Base-by-base conservation (phyloP, 37 sponge, comb jelly and placozoan genomes). In the Diacarnus erythraeanus region DNA sequence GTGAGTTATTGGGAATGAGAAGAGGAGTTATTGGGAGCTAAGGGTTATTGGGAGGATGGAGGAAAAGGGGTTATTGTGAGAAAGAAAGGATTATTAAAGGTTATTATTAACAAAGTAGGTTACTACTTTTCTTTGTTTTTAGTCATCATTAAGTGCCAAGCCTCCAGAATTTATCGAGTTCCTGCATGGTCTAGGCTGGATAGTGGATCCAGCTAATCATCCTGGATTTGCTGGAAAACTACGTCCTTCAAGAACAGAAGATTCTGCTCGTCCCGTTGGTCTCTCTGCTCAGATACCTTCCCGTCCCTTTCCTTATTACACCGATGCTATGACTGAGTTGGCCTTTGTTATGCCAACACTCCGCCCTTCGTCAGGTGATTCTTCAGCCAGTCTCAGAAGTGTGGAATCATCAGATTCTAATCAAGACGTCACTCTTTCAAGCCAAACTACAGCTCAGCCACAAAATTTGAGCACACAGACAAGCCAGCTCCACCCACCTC, bases 181-280 rank as follows among this genome's bases (percentile, higher is more conserved):
- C 44, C 77, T 93, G 23, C 56, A 86, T 10, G 80, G 91, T 9
- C 83, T 96, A 10, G 97, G 97, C 0, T 96, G 97, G 97, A 71
- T 76, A 5, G 91, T 93, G 31, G 91, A 96, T 42, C 91, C 88
- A 1, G 61, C 71, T 35, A 66, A 74, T 21, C 94, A 96, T 58
- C 79, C 86, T 17, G 94, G 94, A 3, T 96, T 90, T 75, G 47
- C 91, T 17, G 96, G 96, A 25, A 75, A 80, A 43, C 57, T 93
- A 74, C 81, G 76, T 33, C 81, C 84, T 38, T 64, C 38, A 20
- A 60, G 42, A n/a, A 69, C 3, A 5, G 77, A 64, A 17, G 65
- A 79, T 4, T 9, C 59, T 30, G 34, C 43, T 21, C 31, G 74
- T 18, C 74, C 73, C 1, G 37, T 72, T 23, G 29, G 71, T 35